Evolutionary conservation across 2,888 invertebrate genomes (phyloP).

Genomic region (Drosophila suboccidentalis): DNA sequence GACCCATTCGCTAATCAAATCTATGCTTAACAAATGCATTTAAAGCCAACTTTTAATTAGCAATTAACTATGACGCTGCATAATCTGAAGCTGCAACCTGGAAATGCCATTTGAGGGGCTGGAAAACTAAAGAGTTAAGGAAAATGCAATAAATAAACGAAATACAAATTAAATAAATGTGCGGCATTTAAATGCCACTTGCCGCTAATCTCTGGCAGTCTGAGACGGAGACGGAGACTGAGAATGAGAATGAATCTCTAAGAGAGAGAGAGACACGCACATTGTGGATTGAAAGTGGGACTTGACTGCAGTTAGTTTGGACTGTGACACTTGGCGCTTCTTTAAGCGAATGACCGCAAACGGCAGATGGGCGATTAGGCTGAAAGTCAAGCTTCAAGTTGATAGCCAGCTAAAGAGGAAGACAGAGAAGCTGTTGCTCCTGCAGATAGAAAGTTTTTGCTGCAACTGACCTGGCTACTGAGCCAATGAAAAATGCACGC

Average conservation of each 20-base stretch:
- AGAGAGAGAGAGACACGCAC: slow-evolving; percentile 42
- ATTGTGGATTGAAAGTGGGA: slow-evolving; percentile 27
- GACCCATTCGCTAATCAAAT: slow-evolving; percentile 51
- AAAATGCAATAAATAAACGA: slow-evolving; percentile 57
- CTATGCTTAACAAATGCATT: slow-evolving; percentile 24
- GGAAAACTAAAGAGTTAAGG: slow-evolving; percentile 37
- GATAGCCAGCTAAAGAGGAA: slow-evolving; percentile 48
- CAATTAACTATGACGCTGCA: slow-evolving; percentile 64
- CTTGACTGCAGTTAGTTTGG: slow-evolving; percentile 16
- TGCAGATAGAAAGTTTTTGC: slow-evolving; percentile 71
- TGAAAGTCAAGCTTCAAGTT: slow-evolving; percentile 59
- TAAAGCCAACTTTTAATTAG: slow-evolving; percentile 67
- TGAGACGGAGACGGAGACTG: slow-evolving; percentile 11
- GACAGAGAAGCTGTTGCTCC: slow-evolving; percentile 26
- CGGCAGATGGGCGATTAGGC: slow-evolving; percentile 71
- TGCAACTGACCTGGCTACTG: slow-evolving; percentile 74
- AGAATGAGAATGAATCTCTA: slow-evolving; percentile 7
- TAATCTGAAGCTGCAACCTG: slow-evolving; percentile 54
- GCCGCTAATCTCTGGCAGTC: slow-evolving; percentile 64
- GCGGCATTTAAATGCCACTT: slow-evolving; percentile 74
- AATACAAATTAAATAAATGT: slow-evolving; percentile 78
- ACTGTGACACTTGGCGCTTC: slow-evolving; percentile 73
- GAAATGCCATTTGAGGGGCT: slow-evolving; percentile 35
- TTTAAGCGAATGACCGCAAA: slow-evolving; percentile 63
- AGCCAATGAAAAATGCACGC: slow-evolving; percentile 73